A percentile compares a stretch with the other conserved stretches of the same genome.
phyloP scores from a whole-genome alignment of 2,888 invertebrate genomes.

The Caradrina kadenii region DNA sequence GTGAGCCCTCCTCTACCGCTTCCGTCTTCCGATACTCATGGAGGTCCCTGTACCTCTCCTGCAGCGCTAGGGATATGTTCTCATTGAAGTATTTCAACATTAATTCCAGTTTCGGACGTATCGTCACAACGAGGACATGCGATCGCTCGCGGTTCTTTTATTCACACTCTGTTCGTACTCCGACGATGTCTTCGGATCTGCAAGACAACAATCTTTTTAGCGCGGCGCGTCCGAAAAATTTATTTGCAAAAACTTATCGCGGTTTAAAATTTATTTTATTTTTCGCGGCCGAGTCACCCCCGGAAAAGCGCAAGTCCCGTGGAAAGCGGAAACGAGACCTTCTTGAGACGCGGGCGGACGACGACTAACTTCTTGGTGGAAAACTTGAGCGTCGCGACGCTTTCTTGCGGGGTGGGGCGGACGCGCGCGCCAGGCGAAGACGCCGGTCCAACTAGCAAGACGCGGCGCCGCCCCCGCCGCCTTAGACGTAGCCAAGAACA shows the following conservation, averaged over 20 bases:
- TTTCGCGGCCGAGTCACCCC: constrained; percentile 67
- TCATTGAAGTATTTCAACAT: constrained; percentile 91
- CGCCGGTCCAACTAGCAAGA: constrained; percentile 90
- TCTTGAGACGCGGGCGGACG: constrained; percentile 90
- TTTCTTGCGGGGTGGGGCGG: constrained; percentile 90
- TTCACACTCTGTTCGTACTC: constrained; percentile 64
- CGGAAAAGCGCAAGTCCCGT: constrained; percentile 78
- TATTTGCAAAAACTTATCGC: constrained; percentile 62
- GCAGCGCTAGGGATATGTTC: constrained; percentile 90
- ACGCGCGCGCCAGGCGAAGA: constrained; percentile 90
- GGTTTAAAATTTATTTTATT: constrained; percentile 60
- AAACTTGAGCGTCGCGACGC: constrained; percentile 90
- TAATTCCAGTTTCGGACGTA: constrained; percentile 88
- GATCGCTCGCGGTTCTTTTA: constrained; percentile 72
- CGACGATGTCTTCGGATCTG: constrained; percentile 76
- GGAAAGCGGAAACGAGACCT: constrained; percentile 88
- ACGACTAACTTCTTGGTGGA: constrained; percentile 91
- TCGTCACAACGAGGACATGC: constrained; percentile 86
- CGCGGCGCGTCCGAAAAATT: constrained; percentile 57
- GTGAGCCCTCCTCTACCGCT: constrained; percentile 88
- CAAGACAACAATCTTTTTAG: constrained; percentile 68
- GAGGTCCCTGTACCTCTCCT: constrained; percentile 91
- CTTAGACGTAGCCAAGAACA: constrained; percentile 90
- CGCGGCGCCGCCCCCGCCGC: constrained; percentile 90
- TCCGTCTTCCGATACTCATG: constrained; percentile 90